Base-by-base conservation (phyloP, 2,113 vertebrate species). In the Pterocles orientalis region DNA sequence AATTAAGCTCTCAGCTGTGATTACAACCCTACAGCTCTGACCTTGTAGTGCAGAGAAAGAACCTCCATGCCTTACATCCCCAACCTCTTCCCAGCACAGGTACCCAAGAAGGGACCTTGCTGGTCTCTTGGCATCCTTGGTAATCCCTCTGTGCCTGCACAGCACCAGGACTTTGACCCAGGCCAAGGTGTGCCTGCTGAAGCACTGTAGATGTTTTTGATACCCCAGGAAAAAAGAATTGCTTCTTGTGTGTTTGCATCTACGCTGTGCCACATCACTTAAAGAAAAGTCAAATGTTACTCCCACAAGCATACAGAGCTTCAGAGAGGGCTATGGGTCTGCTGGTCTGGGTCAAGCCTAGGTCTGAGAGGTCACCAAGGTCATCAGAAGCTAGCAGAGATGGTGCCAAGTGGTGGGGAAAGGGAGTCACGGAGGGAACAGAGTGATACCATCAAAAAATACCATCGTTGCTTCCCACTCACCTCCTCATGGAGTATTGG, bases 181-280 rank as follows among this genome's bases (percentile, higher is more conserved):
- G 47, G 39, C n/a, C 10, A 11, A 41, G 25, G 6, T 31, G 8
- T 31, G 12, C 20, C 14, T 84, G 9, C 14, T 43, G 34, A 84
- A 78, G 29, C 25, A 28, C 17, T 50, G 21, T 31, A 51, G 33
- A 45, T 85, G 57, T 7, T 64, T 61, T 51, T 71, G 26, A 45
- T 66, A 36, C 12, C 33, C 36, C 23, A 28, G 51, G 36, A 65
- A 41, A 41, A 41, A 51, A 72, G 19, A 5, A 5, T 72, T 39
- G 18, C 13, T 85, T 29, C 43, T n/a, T 53, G 13, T 45, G 33
- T 53, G 15, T 58, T 58, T 58, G 36, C 51, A 66, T 47, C 41
- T 39, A 18, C 0, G 0, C 18, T 28, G n/a, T 56, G 29, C 29
- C 25, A 61, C 7, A 7, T 69, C 4, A 0, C 18, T 48, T 61